Evolutionary conservation across 2,113 vertebrate species (phyloP), one percentile per base, ranked within the genome.

Genomic region (Muntiacus muntjak): DNA sequence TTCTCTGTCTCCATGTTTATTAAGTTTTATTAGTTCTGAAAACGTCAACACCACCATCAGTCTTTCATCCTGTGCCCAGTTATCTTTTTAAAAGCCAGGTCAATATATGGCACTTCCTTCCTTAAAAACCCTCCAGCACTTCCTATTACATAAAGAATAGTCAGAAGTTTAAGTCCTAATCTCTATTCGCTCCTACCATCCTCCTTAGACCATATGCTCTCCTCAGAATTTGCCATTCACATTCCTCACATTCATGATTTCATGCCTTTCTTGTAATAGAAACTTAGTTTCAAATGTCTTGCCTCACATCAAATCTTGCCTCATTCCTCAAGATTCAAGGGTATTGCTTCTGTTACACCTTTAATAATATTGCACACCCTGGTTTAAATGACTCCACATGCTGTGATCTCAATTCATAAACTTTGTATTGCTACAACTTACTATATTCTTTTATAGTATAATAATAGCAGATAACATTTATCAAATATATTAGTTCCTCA

Each of bases 81-180:
- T 92, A 85, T 67, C 28, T 67, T 89, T 84, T 94, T n/a, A 57
- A 96, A 96, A 91, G 62, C 12, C 47, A 67, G 28, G 52, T 94
- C 33, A 64, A 23, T 33, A n/a, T 19, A 57, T 30, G 25, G 9
- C 5, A 45, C 23, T 6, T 87, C 26, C 23, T 17, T 87, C 62
- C 15, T 45, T 30, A 55, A 30, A 67, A 79, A 54, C 52, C 15
- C 76, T 40, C 74, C 43, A 62, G 45, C 28, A 50, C 36, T 86
- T 23, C 6, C 57, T 15, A 33, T 78, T 55, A 62, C 60, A 71
- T 15, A 67, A 64, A 82, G 9, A 89, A 17, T 33, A 47, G 23
- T 45, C 50, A 96, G 57, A 87, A 82, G 43, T 81, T 67, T 10
- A 25, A 26, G 12, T 10, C 19, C 26, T 76, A 5, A 89, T 23